Conservation (phyloP, 2,888 invertebrate genomes). For the Cybosia mesomella region DNA sequence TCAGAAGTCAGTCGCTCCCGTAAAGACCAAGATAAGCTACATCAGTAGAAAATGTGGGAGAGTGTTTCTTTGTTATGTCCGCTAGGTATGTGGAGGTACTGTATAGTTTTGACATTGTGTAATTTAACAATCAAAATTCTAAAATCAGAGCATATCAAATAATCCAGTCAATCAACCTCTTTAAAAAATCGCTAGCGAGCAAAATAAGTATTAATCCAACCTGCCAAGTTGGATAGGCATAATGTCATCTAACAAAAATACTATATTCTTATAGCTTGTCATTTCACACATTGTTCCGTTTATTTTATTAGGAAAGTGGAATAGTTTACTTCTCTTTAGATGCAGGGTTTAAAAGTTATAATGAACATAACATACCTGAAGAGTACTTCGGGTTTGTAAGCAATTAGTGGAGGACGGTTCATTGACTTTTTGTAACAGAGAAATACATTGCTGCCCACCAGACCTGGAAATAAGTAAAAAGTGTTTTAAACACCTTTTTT, state of each 20-base stretch:
- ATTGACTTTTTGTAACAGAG: slow-evolving; percentile 99
- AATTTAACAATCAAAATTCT: background rate
- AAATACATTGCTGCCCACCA: slow-evolving; percentile 98
- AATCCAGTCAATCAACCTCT: slow-evolving; percentile 2
- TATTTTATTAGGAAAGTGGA: background rate
- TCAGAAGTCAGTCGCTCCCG: background rate
- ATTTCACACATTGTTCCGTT: background rate
- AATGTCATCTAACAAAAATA: background rate
- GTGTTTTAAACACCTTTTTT: background rate
- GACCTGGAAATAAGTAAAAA: slow-evolving; percentile 71
- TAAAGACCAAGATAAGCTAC: background rate
- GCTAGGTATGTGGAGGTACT: no score
- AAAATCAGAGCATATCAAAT: slow-evolving; percentile 4
- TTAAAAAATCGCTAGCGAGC: background rate
- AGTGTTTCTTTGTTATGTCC: background rate
- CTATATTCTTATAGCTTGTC: background rate
- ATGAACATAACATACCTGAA: slow-evolving; percentile 70
- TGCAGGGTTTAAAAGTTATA: background rate
- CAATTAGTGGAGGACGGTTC: slow-evolving; percentile 97
- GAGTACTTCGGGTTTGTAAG: slow-evolving; percentile 96
- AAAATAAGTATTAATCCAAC: background rate
- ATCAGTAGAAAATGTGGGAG: background rate
- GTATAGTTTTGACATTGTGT: background rate
- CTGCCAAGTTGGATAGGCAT: background rate
- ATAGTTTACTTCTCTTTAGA: background rate